A percentile compares a stretch with the other conserved stretches of the same genome.
phyloP scores from a whole-genome alignment of 2,113 vertebrate species.

The Cyanoderma ruficeps region DNA sequence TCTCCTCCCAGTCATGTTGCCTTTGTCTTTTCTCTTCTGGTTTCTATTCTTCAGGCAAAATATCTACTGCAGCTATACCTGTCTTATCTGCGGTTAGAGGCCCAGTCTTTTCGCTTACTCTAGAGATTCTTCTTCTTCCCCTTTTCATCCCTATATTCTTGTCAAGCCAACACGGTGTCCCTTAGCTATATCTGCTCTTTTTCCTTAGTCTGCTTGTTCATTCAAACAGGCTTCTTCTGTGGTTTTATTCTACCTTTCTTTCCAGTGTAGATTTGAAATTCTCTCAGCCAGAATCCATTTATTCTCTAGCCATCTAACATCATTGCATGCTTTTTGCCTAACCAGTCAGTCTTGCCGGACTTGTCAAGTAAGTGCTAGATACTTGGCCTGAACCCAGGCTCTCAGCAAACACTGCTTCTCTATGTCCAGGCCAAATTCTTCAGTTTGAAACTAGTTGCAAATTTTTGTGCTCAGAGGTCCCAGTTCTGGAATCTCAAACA shows the following conservation, averaged over 20 bases:
- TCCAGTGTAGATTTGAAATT: neutral
- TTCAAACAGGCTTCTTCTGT: neutral
- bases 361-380: neutral
- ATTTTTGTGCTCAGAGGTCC: neutral
- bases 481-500: neutral
- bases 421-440: neutral
- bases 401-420: neutral
- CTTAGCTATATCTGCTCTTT: neutral
- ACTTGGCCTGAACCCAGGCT: neutral
- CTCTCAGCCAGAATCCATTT: neutral
- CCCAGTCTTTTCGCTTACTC: neutral
- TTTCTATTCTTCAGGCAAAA: neutral
- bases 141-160: neutral
- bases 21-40: neutral
- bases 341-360: neutral
- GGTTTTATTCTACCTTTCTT: neutral
- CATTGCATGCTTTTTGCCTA: neutral
- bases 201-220: neutral
- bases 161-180: neutral
- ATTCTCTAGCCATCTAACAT: neutral
- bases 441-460: neutral
- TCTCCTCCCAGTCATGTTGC: neutral
- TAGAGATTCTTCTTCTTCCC: neutral
- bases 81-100: neutral
- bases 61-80: neutral